phyloP scores from a whole-genome alignment of 2,888 invertebrate species.

The Thecophora atra region DNA sequence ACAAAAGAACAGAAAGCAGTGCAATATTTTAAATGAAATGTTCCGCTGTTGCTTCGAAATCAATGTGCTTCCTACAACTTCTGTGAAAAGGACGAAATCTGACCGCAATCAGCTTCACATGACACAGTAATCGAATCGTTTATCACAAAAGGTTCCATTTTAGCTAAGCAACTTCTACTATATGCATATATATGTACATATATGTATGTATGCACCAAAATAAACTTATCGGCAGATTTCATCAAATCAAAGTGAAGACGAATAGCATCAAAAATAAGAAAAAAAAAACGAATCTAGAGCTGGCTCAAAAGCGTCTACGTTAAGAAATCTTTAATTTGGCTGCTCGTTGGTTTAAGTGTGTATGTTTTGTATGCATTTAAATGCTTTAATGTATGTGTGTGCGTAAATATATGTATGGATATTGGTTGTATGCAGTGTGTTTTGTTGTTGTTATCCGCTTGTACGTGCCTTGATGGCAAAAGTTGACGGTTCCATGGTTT shows the following conservation, averaged over 20 bases:
- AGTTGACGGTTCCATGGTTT: background rate
- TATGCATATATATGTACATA: background rate
- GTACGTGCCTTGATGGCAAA: conserved; percentile 12
- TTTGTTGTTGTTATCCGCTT: background rate
- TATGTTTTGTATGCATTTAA: background rate
- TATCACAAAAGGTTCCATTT: background rate
- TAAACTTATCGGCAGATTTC: conserved; percentile 39
- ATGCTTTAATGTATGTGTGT: background rate
- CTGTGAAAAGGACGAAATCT: too few relatives aligned
- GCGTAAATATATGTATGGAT: background rate
- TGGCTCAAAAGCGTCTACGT: conserved; percentile 19
- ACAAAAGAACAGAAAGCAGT: background rate
- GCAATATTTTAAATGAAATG: background rate
- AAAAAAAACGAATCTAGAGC: conserved; percentile 12
- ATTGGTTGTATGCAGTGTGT: background rate
- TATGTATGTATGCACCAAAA: conserved; percentile 35
- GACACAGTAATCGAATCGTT: too few relatives aligned
- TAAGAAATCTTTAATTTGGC: conserved; percentile 25
- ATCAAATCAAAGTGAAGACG: conserved; percentile 19
- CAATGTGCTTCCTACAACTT: too few relatives aligned
- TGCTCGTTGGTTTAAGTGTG: conserved; percentile 19
- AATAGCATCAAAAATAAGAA: conserved; percentile 28
- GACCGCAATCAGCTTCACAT: too few relatives aligned
- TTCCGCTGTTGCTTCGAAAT: too few relatives aligned
- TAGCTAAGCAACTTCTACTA: too few relatives aligned